Percentiles rank a stretch among this genome's conserved stretches.
phyloP scores from a whole-genome alignment of 2,797 vertebrate species.

The Gymnoscopelus microlampas region DNA sequence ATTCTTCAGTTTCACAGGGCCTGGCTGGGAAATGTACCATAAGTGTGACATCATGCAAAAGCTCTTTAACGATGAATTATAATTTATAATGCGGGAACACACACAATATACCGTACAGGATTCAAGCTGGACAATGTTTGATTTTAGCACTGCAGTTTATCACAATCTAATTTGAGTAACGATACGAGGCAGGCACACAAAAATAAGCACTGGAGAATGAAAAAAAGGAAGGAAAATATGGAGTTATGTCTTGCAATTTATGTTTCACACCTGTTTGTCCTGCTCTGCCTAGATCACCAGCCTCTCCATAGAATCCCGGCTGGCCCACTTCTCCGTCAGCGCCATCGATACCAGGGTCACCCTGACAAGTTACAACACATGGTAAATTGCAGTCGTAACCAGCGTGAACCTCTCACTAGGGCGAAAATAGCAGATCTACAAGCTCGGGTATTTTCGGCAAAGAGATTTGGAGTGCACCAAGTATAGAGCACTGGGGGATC shows the following conservation, averaged over 20 bases:
- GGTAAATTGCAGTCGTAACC: constrained; percentile 34
- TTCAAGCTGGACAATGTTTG: constrained; percentile 7
- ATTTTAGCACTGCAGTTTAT: constrained; percentile 26
- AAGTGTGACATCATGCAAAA: constrained; percentile 43
- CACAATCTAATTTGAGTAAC: constrained; percentile 2
- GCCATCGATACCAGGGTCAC: constrained; percentile 78
- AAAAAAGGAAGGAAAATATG: not conserved
- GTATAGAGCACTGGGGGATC: too few relatives aligned
- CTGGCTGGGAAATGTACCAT: constrained; percentile 33
- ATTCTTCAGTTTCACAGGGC: constrained; percentile 51
- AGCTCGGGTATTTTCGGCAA: too few relatives aligned
- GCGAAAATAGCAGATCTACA: too few relatives aligned
- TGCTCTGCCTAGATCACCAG: constrained; percentile 76
- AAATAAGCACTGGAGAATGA: constrained; percentile 27
- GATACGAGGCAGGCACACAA: constrained; percentile 2
- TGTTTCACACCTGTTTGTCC: constrained; percentile 76
- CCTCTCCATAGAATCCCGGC: constrained; percentile 83
- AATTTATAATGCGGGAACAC: constrained; percentile 9
- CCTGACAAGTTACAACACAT: constrained; percentile 78
- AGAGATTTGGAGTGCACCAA: too few relatives aligned
- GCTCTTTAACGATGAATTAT: constrained; percentile 37
- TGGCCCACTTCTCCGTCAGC: constrained; percentile 77
- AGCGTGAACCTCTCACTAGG: too few relatives aligned
- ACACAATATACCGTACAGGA: not conserved
- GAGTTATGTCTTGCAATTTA: constrained; percentile 13